Evolutionary conservation across 2,113 vertebrate genomes (phyloP).

Genomic region (Hepsetus odoe): DNA sequence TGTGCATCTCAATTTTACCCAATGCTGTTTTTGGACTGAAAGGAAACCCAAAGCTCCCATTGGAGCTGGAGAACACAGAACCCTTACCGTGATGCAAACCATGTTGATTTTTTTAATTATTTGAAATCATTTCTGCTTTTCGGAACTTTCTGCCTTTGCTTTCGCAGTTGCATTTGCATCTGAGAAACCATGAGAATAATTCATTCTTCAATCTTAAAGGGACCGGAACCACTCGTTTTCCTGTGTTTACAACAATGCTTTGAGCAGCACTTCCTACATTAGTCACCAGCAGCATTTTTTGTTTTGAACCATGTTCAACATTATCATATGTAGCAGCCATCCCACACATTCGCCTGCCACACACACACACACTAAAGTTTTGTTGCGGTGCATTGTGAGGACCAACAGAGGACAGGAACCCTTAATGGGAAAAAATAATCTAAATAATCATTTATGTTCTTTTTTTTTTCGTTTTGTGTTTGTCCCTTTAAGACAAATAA

Average conservation of each 20-base stretch:
- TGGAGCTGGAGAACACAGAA: no score
- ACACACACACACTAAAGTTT: neutral
- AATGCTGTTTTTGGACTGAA: no score
- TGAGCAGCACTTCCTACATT: conserved; percentile 4
- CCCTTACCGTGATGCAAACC: no score
- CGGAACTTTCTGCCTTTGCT: no score
- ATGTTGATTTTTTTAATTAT: no score
- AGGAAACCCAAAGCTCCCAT: no score
- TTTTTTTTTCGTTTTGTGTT: no score
- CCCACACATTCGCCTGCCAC: neutral
- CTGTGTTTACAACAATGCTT: conserved; percentile 8
- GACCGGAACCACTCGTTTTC: neutral
- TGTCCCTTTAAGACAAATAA: no score
- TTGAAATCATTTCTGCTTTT: no score
- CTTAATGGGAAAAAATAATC: neutral
- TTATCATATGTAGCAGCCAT: neutral
- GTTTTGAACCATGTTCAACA: conserved; percentile 1
- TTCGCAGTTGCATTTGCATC: neutral
- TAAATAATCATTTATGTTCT: no score
- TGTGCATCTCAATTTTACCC: no score
- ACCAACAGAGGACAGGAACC: neutral
- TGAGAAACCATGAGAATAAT: neutral
- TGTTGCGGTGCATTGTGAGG: conserved; percentile 22
- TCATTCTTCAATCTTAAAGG: conserved; percentile 5
- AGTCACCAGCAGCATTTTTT: neutral